These are phyloP conservation scores for Limnephilus marmoratus DNA, from an alignment of 2,888 invertebrate species.

Conservation along the genomic window DNA sequence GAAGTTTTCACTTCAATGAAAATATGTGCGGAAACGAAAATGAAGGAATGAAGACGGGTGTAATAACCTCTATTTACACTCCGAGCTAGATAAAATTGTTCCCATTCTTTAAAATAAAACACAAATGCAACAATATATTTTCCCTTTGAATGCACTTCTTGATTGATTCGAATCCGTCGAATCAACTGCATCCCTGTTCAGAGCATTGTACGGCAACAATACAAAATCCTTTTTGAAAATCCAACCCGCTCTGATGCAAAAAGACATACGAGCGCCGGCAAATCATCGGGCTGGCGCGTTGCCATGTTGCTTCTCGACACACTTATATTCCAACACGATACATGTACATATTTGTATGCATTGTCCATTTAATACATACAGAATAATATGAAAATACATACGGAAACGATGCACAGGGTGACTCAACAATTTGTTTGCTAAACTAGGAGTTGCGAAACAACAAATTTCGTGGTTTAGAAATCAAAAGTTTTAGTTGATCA, in stretches of 20 bases:
- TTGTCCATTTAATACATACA: neutral
- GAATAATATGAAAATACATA: neutral
- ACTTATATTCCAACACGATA: neutral
- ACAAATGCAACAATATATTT: neutral
- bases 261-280: constrained; percentile 17
- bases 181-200: neutral
- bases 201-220: neutral
- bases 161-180: neutral
- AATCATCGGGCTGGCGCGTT: constrained; percentile 48
- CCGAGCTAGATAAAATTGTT: neutral
- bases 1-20: too few species aligned
- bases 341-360: neutral
- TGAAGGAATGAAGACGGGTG: neutral
- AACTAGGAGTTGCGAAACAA: neutral
- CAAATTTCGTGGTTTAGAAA: neutral
- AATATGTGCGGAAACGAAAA: neutral
- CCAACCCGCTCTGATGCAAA: constrained; percentile 2
- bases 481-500: neutral
- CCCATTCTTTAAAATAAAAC: neutral
- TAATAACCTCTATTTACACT: neutral
- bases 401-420: neutral
- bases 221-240: neutral
- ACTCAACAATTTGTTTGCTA: neutral
- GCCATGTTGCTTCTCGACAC: constrained; percentile 19
- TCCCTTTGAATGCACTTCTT: neutral